phyloP scores from a whole-genome alignment of 2,113 vertebrate species.

The Lynx canadensis region DNA sequence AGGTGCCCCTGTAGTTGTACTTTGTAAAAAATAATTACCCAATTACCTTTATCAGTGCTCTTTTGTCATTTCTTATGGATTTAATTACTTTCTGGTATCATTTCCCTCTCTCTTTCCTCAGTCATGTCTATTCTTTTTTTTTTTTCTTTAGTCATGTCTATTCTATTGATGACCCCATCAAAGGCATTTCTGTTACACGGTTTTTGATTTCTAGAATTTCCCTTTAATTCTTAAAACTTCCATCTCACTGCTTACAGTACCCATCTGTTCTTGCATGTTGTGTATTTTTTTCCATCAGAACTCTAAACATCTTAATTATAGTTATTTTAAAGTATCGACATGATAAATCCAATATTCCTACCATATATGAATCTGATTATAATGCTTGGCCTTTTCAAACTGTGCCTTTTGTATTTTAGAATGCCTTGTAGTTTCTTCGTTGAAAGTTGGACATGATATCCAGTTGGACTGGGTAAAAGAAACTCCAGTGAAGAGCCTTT shows the following conservation, averaged over 20 bases:
- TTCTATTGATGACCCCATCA: not conserved
- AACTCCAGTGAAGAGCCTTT: not conserved
- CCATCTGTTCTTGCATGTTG: not conserved
- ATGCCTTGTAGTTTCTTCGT: not conserved
- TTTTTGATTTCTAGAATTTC: slow-evolving; percentile 10
- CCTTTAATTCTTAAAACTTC: not conserved
- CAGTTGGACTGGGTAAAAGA: not conserved
- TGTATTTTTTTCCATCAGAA: not conserved
- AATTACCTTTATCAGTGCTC: not conserved
- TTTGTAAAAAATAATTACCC: not conserved
- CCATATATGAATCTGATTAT: not conserved
- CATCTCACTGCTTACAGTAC: not conserved
- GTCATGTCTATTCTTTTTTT: not conserved
- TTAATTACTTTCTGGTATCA: not conserved
- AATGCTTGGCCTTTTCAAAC: not conserved
- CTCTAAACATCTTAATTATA: not conserved
- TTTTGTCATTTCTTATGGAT: not conserved
- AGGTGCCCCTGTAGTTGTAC: not conserved
- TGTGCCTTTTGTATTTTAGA: not conserved
- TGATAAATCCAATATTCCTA: not conserved
- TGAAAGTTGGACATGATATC: not conserved
- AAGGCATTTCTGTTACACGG: not conserved
- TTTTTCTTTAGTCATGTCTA: not conserved
- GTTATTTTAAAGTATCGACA: not conserved
- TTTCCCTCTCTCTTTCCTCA: not conserved